These are phyloP conservation scores for Caenorhabditis remanei DNA, from an alignment of 1,140 invertebrate genomes.

Conservation along the genomic window DNA sequence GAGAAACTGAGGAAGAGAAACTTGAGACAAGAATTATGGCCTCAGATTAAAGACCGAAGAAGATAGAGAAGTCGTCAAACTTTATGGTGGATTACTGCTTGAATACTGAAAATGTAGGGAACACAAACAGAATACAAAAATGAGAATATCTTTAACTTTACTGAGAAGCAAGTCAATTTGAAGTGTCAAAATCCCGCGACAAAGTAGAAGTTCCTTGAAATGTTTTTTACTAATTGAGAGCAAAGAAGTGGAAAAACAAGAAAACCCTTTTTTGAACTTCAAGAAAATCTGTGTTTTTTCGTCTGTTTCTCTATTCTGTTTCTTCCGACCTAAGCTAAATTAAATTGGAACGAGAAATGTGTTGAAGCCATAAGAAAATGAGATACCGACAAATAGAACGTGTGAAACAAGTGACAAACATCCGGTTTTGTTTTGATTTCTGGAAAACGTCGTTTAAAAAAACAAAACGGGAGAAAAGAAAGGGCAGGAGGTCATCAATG, in stretches of 20 bases:
- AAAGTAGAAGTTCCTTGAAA: neutral
- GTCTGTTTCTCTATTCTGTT: neutral
- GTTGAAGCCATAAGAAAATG: neutral
- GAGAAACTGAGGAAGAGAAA: neutral
- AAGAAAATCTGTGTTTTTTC: slow-evolving; percentile 23
- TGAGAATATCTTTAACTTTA: too few relatives aligned
- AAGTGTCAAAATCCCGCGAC: neutral
- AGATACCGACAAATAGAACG: neutral
- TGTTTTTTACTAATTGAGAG: slow-evolving; percentile 29
- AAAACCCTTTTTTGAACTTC: neutral
- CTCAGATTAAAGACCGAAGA: neutral
- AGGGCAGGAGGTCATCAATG: slow-evolving; percentile 9
- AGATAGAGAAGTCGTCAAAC: neutral
- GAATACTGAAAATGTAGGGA: too few relatives aligned
- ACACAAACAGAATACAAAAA: too few relatives aligned
- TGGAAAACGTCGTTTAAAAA: slow-evolving; percentile 4
- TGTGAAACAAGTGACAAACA: slow-evolving; percentile 43
- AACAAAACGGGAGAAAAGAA: neutral
- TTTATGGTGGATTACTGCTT: neutral
- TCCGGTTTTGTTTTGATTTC: neutral
- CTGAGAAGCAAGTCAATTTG: too few relatives aligned
- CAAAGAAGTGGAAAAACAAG: neutral
- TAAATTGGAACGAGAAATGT: slow-evolving; percentile 44
- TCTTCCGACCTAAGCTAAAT: slow-evolving; percentile 8
- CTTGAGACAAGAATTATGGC: neutral